Evolutionary conservation across 1,140 invertebrate species (phyloP).

Genomic region (Pseudoatta argentina): DNA sequence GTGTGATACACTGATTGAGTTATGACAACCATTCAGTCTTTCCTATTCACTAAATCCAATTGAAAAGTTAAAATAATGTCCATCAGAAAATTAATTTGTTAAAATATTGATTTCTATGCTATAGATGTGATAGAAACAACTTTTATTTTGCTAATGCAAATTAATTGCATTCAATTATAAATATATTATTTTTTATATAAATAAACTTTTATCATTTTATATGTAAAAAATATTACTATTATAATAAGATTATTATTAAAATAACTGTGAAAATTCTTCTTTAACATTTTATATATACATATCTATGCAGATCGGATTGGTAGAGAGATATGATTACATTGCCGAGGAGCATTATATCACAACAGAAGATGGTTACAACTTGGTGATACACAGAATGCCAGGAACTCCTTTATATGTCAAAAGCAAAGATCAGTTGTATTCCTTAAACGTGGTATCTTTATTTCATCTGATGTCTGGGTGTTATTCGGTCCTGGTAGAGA

Average conservation of each 20-base stretch:
- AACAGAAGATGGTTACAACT: conserved; percentile 86
- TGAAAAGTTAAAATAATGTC: too few relatives aligned
- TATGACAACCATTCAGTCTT: too few relatives aligned
- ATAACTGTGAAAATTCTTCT: not conserved
- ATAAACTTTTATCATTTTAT: not conserved
- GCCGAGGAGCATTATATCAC: conserved; percentile 84
- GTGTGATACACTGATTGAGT: too few relatives aligned
- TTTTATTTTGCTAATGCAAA: not conserved
- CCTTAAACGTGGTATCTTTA: too few relatives aligned
- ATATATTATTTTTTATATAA: not conserved
- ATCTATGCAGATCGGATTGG: conserved; percentile 75
- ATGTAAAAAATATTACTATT: not conserved
- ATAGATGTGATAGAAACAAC: not conserved
- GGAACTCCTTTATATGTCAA: conserved; percentile 48
- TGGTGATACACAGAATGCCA: conserved; percentile 86
- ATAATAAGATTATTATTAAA: not conserved
- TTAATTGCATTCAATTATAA: not conserved
- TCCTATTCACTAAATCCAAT: not conserved
- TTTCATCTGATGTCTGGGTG: too few relatives aligned
- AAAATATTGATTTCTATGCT: not conserved
- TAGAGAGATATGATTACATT: conserved; percentile 84
- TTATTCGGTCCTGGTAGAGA: conserved; percentile 44
- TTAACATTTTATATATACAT: not conserved
- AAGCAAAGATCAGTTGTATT: conserved; percentile 74
- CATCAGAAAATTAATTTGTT: not conserved